These are phyloP conservation scores for Drosophila auraria DNA, from an alignment of 1,140 invertebrate species.

Conservation along the genomic window DNA sequence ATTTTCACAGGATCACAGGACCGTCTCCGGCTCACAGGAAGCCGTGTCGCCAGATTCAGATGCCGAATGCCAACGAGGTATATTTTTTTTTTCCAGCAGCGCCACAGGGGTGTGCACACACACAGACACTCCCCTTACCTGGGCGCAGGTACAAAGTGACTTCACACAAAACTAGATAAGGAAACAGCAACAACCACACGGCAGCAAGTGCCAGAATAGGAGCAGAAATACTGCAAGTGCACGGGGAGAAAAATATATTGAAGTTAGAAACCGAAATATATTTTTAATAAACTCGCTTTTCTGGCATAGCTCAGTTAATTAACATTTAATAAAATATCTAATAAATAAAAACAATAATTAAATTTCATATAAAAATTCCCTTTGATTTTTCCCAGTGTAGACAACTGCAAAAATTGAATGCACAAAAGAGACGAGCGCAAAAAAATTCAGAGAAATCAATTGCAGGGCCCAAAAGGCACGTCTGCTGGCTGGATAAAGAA, in stretches of 20 bases:
- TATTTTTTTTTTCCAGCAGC: conserved; percentile 3
- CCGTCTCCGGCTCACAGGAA: conserved; percentile 59
- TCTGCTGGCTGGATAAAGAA: conserved; percentile 32
- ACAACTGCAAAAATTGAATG: conserved; percentile 47
- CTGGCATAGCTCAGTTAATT: no score
- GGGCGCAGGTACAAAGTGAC: conserved; percentile 75
- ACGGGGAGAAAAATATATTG: background rate
- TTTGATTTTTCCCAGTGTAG: conserved; percentile 10
- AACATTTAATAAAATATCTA: no score
- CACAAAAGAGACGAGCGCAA: conserved; percentile 68
- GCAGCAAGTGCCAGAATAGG: conserved; percentile 7
- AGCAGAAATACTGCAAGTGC: background rate
- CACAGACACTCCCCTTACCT: conserved; percentile 48
- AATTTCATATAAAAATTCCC: no score
- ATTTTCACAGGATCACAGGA: conserved; percentile 75
- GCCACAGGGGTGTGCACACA: conserved; percentile 17
- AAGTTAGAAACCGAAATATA: background rate
- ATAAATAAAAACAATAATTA: background rate
- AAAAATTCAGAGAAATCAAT: conserved; percentile 81
- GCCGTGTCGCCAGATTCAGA: conserved; percentile 37
- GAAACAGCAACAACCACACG: conserved; percentile 6
- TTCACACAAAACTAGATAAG: conserved; percentile 76
- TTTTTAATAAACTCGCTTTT: no score
- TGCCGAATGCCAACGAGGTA: background rate
- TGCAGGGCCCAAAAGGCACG: conserved; percentile 76